Percentiles rank a stretch among this genome's conserved stretches.
Evolutionary conservation across 2,888 invertebrate genomes (phyloP).

Genomic region (Tipula confusa): DNA sequence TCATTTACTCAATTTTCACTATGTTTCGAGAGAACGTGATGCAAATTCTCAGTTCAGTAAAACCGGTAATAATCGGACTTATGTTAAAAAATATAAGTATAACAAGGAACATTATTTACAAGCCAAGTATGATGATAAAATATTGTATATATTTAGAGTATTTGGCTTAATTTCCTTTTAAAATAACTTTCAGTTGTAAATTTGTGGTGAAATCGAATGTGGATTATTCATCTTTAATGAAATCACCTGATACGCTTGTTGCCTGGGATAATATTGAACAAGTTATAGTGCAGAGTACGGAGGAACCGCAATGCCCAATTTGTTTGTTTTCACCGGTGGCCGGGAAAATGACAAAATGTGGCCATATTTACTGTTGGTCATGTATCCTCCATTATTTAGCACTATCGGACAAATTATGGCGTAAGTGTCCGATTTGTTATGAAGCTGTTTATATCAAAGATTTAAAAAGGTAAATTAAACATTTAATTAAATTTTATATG

Average conservation of each 20-base stretch:
- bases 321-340: conserved; percentile 83
- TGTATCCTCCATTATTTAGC: conserved; percentile 90
- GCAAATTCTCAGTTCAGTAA: conserved; percentile 41
- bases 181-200: conserved; percentile 74
- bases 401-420: conserved; percentile 74
- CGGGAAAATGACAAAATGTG: conserved; percentile 89
- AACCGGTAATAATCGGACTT: conserved; percentile 38
- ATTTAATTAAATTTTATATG: not conserved
- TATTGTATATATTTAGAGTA: not conserved
- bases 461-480: conserved; percentile 65
- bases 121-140: conserved; percentile 71
- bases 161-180: conserved; percentile 30
- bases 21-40: conserved; percentile 58
- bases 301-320: conserved; percentile 80
- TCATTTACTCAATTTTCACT: conserved; percentile 90
- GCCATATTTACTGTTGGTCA: conserved; percentile 95
- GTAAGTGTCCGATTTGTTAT: conserved; percentile 90
- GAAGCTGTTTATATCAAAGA: conserved; percentile 74
- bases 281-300: conserved; percentile 68
- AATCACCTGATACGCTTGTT: conserved; percentile 83
- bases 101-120: conserved; percentile 92
- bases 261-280: conserved; percentile 92
- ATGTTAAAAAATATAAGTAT: conserved; percentile 61
- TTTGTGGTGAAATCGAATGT: conserved; percentile 83
- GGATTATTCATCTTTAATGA: conserved; percentile 67